phyloP scores from a whole-genome alignment of 2,113 vertebrate species.

The Orcinus orca region DNA sequence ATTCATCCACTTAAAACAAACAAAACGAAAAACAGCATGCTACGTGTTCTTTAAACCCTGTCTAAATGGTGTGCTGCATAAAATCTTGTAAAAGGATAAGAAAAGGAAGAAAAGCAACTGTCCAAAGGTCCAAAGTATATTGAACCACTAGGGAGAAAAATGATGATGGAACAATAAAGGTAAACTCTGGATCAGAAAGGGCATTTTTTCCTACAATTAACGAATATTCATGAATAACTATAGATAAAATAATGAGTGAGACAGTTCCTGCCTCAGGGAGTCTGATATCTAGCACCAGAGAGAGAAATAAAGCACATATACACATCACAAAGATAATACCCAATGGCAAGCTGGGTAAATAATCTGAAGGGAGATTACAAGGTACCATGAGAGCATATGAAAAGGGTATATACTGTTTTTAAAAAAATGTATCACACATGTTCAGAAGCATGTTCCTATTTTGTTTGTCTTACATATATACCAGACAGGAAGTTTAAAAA shows the following conservation, averaged over 20 bases:
- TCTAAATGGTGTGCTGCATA: background rate
- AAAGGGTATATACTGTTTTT: background rate
- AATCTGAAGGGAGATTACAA: background rate
- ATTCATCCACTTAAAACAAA: background rate
- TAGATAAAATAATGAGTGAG: background rate
- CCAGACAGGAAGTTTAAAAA: background rate
- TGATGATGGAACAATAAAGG: background rate
- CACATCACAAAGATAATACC: background rate
- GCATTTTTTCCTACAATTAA: background rate
- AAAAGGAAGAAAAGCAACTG: background rate
- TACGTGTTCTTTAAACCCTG: background rate
- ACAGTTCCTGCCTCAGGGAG: background rate
- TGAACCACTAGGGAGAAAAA: background rate
- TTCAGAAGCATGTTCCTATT: background rate
- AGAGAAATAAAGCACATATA: background rate
- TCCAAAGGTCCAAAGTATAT: background rate
- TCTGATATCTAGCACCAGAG: background rate
- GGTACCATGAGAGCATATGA: background rate
- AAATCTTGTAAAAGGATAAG: background rate
- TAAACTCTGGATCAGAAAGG: background rate
- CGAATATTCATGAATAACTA: background rate
- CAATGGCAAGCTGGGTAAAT: background rate
- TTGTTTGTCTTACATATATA: background rate
- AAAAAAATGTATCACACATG: background rate
- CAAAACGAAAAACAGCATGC: background rate